Evolutionary conservation across 1,140 invertebrate species (phyloP).

Genomic region (Gryon sp.): DNA sequence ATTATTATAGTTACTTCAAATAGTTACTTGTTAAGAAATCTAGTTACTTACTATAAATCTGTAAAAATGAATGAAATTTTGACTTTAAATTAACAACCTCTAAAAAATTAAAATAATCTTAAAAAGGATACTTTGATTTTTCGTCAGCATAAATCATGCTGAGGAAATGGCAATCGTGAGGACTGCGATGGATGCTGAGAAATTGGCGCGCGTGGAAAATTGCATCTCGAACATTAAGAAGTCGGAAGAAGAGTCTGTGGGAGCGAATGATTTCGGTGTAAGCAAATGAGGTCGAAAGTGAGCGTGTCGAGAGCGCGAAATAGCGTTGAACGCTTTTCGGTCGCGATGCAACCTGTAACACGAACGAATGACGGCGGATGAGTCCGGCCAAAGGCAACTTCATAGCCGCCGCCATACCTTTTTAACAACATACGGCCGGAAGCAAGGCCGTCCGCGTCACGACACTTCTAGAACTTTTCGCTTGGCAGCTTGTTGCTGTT

Average conservation of each 20-base stretch:
- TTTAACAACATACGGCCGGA: slow-evolving; percentile 52
- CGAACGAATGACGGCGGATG: slow-evolving; percentile 49
- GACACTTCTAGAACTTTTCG: slow-evolving; percentile 55
- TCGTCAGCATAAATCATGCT: too few species aligned
- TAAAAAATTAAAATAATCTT: too few species aligned
- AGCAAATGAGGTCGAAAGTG: slow-evolving; percentile 48
- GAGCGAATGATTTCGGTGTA: not conserved
- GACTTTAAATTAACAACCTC: too few species aligned
- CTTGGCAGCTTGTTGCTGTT: slow-evolving; percentile 36
- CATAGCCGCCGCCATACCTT: slow-evolving; percentile 51
- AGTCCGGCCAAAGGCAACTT: slow-evolving; percentile 43
- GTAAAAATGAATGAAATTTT: too few species aligned
- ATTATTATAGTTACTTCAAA: too few species aligned
- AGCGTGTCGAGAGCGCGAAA: slow-evolving; percentile 16
- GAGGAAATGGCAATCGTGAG: too few species aligned
- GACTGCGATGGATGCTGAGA: not conserved
- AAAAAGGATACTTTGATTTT: too few species aligned
- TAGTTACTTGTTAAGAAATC: too few species aligned
- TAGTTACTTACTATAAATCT: too few species aligned
- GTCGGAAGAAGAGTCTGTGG: not conserved
- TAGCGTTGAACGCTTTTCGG: slow-evolving; percentile 11
- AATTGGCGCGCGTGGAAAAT: slow-evolving; percentile 38
- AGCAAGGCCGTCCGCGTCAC: slow-evolving; percentile 48
- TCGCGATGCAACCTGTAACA: slow-evolving; percentile 35
- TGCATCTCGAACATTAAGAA: slow-evolving; percentile 4